Conservation (phyloP, 2,797 vertebrate species). For the Epinephelus coioides region DNA sequence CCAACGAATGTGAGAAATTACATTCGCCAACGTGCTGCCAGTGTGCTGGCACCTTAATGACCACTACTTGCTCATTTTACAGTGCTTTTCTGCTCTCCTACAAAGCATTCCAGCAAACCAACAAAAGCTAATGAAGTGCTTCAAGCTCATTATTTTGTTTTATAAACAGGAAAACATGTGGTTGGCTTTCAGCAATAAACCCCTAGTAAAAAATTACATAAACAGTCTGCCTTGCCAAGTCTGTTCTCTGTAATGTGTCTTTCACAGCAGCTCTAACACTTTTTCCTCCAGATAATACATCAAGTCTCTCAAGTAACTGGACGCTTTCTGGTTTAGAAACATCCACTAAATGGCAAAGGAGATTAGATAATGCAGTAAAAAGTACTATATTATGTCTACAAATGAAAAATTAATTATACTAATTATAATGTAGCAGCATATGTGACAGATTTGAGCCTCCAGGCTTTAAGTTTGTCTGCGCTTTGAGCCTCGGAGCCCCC, state of each 20-base stretch:
- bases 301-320: conserved; percentile 29
- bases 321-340: conserved; percentile 30
- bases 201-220: conserved; percentile 34
- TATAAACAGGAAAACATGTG: conserved; percentile 64
- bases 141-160: conserved; percentile 63
- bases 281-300: conserved; percentile 26
- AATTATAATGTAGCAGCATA: conserved; percentile 21
- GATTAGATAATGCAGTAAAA: conserved; percentile 12
- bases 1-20: conserved; percentile 10
- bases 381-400: neutral
- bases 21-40: neutral
- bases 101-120: conserved; percentile 54
- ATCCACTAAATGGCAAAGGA: neutral
- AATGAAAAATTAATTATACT: conserved; percentile 15
- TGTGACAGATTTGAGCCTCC: conserved; percentile 13
- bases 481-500: conserved; percentile 42
- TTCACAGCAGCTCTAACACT: conserved; percentile 7
- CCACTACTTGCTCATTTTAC: conserved; percentile 36
- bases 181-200: conserved; percentile 48
- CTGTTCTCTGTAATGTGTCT: conserved; percentile 23
- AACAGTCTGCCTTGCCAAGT: conserved; percentile 37
- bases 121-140: conserved; percentile 60
- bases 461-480: conserved; percentile 29
- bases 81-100: conserved; percentile 23
- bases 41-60: conserved; percentile 30